Evolutionary conservation across 2,113 vertebrate genomes (phyloP), one percentile per base, ranked within the genome.

Genomic region (Corythoichthys intestinalis): DNA sequence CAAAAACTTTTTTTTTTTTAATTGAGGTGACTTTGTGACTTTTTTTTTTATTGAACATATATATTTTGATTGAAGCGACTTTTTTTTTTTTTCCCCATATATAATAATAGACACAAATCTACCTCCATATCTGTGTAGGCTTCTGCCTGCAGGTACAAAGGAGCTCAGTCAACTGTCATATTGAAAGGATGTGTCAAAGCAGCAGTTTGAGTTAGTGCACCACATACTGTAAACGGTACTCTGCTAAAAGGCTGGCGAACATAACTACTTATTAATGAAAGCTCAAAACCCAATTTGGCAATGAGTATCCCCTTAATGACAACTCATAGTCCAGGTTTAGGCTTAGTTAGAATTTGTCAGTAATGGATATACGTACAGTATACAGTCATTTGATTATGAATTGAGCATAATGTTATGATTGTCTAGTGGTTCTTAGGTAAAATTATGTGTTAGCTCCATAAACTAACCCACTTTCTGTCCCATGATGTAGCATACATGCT

Each of bases 131-230:
- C 7, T 44, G 6, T 44, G 2, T 44, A 41, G 48, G 65, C 50
- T 20, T 6, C 34, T 34, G 38, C 64, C 35, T 53, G 4, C 66
- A 37, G 50, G 54, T 34, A n/a, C 67, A 66, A 34, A 15, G 56
- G 20, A 60, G 41, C 49, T 71, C 48, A 57, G 35, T 34, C 6
- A 5, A 38, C 60, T 69, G 49, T 41, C 44, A 69, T 62, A 63
- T 48, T 53, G 64, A 72, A 10, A 44, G 44, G 41, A 69, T 44
- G 13, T 9, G 65, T 53, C 13, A 61, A 72, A 57, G 65, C 6
- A 50, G 6, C 53, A 8, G 53, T 54, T 38, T 17, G 41, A 46
- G 3, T 13, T 4, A 2, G 41, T 46, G 35, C 17, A 17, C 15
- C 8, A 10, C 3, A 54, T n/a, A 20, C n/a, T 1, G 15, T 38